A percentile compares a stretch with the other conserved stretches of the same genome.
Evolutionary conservation across 2,797 vertebrate genomes (phyloP).

Genomic region (Gallinago stenura): DNA sequence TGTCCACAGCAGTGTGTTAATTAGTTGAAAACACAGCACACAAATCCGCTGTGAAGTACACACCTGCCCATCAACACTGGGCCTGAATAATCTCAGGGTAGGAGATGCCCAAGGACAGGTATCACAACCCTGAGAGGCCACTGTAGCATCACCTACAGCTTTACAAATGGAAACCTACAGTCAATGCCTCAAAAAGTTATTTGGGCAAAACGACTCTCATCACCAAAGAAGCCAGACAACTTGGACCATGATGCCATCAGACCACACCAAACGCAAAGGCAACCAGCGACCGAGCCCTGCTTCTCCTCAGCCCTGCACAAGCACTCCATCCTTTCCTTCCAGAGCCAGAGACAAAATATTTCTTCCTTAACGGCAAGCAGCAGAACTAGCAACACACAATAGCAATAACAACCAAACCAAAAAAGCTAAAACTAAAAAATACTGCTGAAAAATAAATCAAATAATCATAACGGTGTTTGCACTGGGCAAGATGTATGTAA

Average conservation of each 20-base stretch:
- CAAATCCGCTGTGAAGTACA: background rate
- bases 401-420: background rate
- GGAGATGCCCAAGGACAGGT: accelerated
- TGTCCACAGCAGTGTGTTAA: background rate
- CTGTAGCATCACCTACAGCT: background rate
- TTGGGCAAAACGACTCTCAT: background rate
- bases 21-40: background rate
- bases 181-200: background rate
- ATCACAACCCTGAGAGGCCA: background rate
- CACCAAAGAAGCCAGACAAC: background rate
- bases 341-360: background rate
- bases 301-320: accelerated
- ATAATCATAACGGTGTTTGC: background rate
- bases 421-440: background rate
- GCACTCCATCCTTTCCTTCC: background rate
- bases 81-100: accelerated
- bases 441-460: background rate
- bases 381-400: background rate
- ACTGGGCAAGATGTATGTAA: accelerated
- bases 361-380: background rate
- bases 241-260: accelerated
- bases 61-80: background rate
- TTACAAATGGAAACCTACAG: background rate
- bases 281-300: background rate
- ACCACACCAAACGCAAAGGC: background rate